These are phyloP conservation scores for Discoglossus pictus DNA, from an alignment of 2,797 vertebrate species.

Conservation along the genomic window DNA sequence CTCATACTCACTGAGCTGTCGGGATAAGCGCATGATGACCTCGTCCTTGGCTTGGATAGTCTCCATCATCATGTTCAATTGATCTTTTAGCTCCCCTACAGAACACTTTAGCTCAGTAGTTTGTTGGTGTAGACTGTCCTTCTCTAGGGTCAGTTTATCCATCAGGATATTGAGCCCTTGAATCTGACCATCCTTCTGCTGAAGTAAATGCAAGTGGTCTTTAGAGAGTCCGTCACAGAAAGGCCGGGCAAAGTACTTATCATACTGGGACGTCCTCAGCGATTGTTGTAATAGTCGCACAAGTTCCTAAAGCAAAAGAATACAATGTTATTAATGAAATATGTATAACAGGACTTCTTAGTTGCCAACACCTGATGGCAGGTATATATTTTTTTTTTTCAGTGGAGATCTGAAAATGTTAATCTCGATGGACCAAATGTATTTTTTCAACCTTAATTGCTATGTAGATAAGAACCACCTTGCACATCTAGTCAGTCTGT, in stretches of 20 bases:
- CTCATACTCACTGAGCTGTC: constrained; percentile 73
- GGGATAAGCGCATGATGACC: constrained; percentile 91
- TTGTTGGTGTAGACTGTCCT: constrained; percentile 86
- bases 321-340: no score
- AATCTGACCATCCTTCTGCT: constrained; percentile 84
- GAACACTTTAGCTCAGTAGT: constrained; percentile 82
- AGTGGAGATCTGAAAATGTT: no score
- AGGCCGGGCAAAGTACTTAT: constrained; percentile 70
- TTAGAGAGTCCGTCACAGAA: constrained; percentile 63
- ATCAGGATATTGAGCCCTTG: constrained; percentile 83
- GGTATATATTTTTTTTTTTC: no score
- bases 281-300: constrained; percentile 95
- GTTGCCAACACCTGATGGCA: no score
- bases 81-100: constrained; percentile 88
- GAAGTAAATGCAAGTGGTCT: constrained; percentile 68
- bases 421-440: no score
- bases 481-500: no score
- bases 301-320: constrained; percentile 77
- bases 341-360: no score
- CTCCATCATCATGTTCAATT: constrained; percentile 92
- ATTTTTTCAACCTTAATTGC: no score
- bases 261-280: constrained; percentile 85
- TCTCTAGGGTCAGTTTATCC: constrained; percentile 83
- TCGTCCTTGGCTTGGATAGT: constrained; percentile 97
- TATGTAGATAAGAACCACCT: no score